Evolutionary conservation across 2,113 vertebrate species (phyloP), one percentile per base, ranked within the genome.

Genomic region (Elephas maximus): DNA sequence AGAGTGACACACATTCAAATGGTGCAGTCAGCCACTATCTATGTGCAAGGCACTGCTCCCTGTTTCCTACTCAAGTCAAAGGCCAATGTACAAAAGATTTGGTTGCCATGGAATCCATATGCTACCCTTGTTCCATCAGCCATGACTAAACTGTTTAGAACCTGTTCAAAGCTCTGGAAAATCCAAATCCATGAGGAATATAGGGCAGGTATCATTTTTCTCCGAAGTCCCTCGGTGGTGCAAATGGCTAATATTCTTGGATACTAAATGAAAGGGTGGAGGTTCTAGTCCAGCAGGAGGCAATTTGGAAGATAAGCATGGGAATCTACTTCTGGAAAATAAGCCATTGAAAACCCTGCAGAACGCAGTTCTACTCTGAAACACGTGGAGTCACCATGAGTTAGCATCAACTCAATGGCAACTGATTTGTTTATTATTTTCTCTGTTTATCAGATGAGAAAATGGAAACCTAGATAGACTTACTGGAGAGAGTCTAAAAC

Each of bases 171-270:
- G 53, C 15, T 14, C 53, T 57, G 53, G 73, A 41, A 95, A 95
- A 95, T 88, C 4, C 63, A 89, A 82, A 48, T 89, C 57, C 63
- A 92, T 79, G 57, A 93, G 21, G 37, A 94, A 86, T 91, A 67
- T 48, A 93, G 1, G 24, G 30, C 28, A 81, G n/a, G 37, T 85
- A 79, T 69, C 82, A 69, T 91, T 9, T 9, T 74, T 74, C 37
- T 41, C 73, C 37, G 24, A 21, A 41, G 6, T 21, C 8, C 20
- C 6, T 44, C 37, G 15, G n/a, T 37, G 71, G 71, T 71, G n/a
- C 6, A 37, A 73, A 33, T 73, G 33, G n/a, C 20, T 73, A 73
- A 17, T 15, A 37, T 57, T 17, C 15, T 57, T 12, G 53, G 12
- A 3, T 37, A 18, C 28, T 73, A 37, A 73, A 6, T 74, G 8